A percentile compares a stretch with the other conserved stretches of the same genome.
These are phyloP conservation scores for Mallotus villosus DNA, from an alignment of 2,797 vertebrate genomes.

Conservation along the genomic window DNA sequence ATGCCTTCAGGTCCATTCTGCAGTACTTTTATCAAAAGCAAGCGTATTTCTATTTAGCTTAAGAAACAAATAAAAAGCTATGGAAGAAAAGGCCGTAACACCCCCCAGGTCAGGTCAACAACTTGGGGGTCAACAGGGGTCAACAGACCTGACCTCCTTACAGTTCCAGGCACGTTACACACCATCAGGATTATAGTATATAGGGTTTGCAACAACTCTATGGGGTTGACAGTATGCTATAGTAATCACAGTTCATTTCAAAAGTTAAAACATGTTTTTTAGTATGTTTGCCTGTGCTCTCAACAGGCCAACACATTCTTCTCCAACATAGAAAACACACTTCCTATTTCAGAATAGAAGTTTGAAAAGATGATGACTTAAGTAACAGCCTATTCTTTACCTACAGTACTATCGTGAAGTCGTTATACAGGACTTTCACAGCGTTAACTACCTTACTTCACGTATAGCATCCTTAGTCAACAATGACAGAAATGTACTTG, in stretches of 20 bases:
- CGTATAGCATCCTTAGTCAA: neutral
- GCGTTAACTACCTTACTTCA: slow-evolving; percentile 8
- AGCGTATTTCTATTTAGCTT: slow-evolving; percentile 3
- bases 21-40: slow-evolving; percentile 1
- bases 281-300: neutral
- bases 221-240: neutral
- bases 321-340: neutral
- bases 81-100: neutral
- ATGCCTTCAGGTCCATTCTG: neutral
- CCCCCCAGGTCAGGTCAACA: neutral
- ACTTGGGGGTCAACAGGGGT: too few species aligned
- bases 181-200: neutral
- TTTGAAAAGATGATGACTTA: slow-evolving; percentile 1
- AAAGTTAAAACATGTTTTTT: neutral
- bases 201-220: neutral
- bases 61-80: slow-evolving; percentile 1
- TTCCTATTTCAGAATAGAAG: neutral
- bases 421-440: neutral
- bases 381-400: slow-evolving; percentile 1
- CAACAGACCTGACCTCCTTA: neutral
- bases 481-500: slow-evolving; percentile 8
- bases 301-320: neutral
- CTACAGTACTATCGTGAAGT: slow-evolving; percentile 3
- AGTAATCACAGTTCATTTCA: neutral
- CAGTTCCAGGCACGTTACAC: slow-evolving; percentile 9